phyloP scores from a whole-genome alignment of 2,797 vertebrate genomes.

The Enteromius unitaeniatus region DNA sequence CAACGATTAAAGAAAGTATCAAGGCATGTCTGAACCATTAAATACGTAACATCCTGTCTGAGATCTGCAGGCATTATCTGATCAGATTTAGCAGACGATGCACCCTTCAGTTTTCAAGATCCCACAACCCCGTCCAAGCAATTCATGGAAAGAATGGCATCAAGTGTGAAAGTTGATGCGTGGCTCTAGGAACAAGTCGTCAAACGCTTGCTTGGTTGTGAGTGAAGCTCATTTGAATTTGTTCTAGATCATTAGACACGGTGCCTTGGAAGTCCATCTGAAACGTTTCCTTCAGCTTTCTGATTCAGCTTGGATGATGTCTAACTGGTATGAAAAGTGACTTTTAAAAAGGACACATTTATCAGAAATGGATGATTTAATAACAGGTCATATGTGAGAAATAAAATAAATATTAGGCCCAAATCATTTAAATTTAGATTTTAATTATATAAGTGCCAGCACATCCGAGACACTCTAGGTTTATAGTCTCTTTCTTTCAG shows the following conservation, averaged over 20 bases:
- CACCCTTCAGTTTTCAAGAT: background rate
- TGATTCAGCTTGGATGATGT: background rate
- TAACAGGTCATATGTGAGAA: background rate
- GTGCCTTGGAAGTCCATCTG: background rate
- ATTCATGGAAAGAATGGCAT: background rate
- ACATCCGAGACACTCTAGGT: background rate
- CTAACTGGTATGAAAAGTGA: background rate
- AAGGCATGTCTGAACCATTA: background rate
- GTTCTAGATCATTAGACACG: slow-evolving; percentile 10
- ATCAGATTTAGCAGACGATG: background rate
- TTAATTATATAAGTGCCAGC: background rate
- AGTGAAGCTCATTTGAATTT: slow-evolving; percentile 3
- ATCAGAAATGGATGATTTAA: background rate
- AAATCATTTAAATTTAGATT: background rate
- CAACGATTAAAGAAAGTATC: background rate
- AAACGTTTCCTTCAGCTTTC: background rate
- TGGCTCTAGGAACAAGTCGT: background rate
- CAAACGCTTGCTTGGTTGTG: background rate
- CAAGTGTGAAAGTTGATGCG: background rate
- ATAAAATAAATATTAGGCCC: background rate
- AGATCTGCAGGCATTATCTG: background rate
- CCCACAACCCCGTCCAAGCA: background rate
- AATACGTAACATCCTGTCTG: background rate
- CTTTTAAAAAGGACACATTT: background rate
- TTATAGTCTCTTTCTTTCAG: background rate